Evolutionary conservation across 2,797 vertebrate species (phyloP), one percentile per base, ranked within the genome.

Genomic region (Pipistrellus kuhlii): DNA sequence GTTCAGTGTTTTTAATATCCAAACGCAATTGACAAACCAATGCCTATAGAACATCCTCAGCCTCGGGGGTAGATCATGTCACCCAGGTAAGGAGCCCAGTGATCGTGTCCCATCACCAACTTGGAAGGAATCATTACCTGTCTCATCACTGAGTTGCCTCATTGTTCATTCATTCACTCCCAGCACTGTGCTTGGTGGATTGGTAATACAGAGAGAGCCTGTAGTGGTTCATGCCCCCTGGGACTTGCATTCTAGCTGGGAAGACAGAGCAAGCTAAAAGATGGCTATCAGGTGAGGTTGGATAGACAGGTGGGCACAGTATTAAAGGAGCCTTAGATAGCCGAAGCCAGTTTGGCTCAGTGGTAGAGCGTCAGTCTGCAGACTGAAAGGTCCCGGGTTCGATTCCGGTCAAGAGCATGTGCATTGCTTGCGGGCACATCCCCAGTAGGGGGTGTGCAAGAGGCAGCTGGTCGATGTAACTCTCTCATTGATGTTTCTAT

Each of bases 31-130:
- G 27, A 27, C 57, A 64, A 72, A 15, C 38, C 57, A 20, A 11
- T 8, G 23, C 14, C 20, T 15, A 51, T 0, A 55, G 20, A n/a
- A n/a, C 27, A 44, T 11, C 38, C 13, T 62, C 1, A 0, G 32
- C 48, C 46, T 76, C 15, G 6, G 6, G 55, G 6, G 38, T 41
- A 78, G 53, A 57, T 21, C 53, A 11, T 0, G 8, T 27, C 21
- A 2, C 84, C 72, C 12, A 6, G 15, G 53, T 21, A 23, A 25
- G 44, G 3, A 69, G 27, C 18, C 32, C 32, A 23, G 7, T 5
- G 11, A 0, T n/a, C 5, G 32, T 8, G 2, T 20, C 23, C 27
- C 78, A 48, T 15, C n/a, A 21, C 57, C 5, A 13, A 2, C 17
- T 3, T 21, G 8, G 32, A 78, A 73, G 35, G 15, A 46, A 35